Evolutionary conservation across 1,140 invertebrate genomes (phyloP).

Genomic region (Heliconius nattereri): DNA sequence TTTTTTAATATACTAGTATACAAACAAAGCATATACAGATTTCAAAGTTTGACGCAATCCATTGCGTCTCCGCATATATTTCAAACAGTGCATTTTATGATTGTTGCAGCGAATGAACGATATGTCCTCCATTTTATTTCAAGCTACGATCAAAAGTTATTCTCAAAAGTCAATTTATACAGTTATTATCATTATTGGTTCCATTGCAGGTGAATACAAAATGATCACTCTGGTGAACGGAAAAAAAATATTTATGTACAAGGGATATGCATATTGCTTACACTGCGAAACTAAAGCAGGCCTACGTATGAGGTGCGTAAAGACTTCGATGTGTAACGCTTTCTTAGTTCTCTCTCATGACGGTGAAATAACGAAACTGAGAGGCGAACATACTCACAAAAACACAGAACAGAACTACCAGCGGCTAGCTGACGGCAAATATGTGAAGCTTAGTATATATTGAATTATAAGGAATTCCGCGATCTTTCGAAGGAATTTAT

Average conservation of each 20-base stretch:
- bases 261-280: slow-evolving; percentile 48
- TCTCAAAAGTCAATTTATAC: background rate
- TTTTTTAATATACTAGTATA: too few species aligned
- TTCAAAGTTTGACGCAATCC: too few species aligned
- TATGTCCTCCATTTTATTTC: too few species aligned
- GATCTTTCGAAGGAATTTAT: too few species aligned
- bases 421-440: slow-evolving; percentile 20
- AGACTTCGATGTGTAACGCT: slow-evolving; percentile 37
- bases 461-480: too few species aligned
- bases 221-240: slow-evolving; percentile 45
- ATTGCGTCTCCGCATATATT: too few species aligned
- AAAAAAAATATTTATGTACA: slow-evolving; percentile 49
- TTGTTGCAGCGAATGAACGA: too few species aligned
- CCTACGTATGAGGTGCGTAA: slow-evolving; percentile 51
- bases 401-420: slow-evolving; percentile 13
- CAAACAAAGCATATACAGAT: too few species aligned
- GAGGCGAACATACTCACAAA: slow-evolving; percentile 20
- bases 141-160: background rate
- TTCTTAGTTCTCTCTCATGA: slow-evolving; percentile 30
- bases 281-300: slow-evolving; percentile 30
- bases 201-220: slow-evolving; percentile 16
- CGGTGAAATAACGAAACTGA: slow-evolving; percentile 4
- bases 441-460: background rate
- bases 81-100: too few species aligned
- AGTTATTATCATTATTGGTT: background rate